Conservation (phyloP, 2,113 vertebrate genomes). For the Smithornis capensis region DNA sequence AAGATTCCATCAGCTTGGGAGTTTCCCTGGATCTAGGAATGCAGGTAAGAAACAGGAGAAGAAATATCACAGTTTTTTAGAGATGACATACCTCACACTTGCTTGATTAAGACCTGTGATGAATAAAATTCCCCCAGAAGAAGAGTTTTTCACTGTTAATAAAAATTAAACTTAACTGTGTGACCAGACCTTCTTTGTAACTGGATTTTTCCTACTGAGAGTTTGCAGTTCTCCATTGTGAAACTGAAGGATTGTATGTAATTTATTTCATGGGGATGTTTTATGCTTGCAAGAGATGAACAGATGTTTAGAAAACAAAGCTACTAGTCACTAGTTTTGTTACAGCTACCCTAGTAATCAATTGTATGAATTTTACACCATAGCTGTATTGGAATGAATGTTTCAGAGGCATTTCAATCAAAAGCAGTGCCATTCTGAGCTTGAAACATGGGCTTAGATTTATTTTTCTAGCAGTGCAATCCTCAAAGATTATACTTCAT, state of each 20-base stretch:
- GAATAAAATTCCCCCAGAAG: not conserved
- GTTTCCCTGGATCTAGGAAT: not conserved
- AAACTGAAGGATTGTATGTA: not conserved
- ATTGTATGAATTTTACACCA: slow-evolving; percentile 62
- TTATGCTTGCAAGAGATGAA: slow-evolving; percentile 39
- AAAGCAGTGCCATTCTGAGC: slow-evolving; percentile 62
- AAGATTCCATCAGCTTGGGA: not conserved
- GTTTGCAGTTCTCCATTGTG: not conserved
- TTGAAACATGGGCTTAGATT: slow-evolving; percentile 74
- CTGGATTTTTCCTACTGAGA: not conserved
- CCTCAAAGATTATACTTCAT: slow-evolving; percentile 76
- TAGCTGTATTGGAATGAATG: slow-evolving; percentile 59
- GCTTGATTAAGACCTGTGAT: not conserved
- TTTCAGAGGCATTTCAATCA: slow-evolving; percentile 75
- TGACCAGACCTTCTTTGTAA: not conserved
- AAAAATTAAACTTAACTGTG: not conserved
- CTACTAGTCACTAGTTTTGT: slow-evolving; percentile 54
- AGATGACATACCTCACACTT: not conserved
- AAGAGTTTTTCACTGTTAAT: not conserved
- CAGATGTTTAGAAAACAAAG: slow-evolving; percentile 68
- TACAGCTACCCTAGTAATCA: slow-evolving; percentile 61
- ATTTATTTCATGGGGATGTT: slow-evolving; percentile 31
- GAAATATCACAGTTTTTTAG: not conserved
- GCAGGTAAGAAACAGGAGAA: not conserved
- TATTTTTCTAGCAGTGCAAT: slow-evolving; percentile 70